Base-by-base conservation (phyloP, 2,888 invertebrate genomes). In the Crepidodera aurea region DNA sequence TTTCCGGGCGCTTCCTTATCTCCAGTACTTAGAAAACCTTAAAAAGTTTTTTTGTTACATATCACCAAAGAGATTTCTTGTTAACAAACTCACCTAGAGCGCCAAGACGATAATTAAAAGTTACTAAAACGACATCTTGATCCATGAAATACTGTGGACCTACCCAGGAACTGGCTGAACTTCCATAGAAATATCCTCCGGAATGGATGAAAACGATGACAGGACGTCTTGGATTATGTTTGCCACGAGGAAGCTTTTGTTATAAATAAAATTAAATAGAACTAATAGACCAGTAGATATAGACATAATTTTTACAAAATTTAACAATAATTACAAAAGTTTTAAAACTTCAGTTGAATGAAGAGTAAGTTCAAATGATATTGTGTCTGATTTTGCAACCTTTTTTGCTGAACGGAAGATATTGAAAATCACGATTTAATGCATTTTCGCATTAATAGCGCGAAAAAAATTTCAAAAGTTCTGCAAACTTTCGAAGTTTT, bases 171-270 rank as follows among this genome's bases (percentile, higher is more conserved):
- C 88, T 90, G 68, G 86, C 85, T 0, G 85, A 88, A 0, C 88
- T 86, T 18, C 82, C 80, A 0, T 82, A 81, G 74, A 88, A 87
- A 77, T 87, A 90, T 10, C 84, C 88, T 0, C 90, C 90, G 0
- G 87, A 84, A 78, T 90, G 90, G 62, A 91, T 84, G 77, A 83
- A 88, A 0, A 90, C 84, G 4, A 91, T 80, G 1, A 91, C 90
- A 0, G 91, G 88, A 8, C 81, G 71, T 65, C 80, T 81, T 2
- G 75, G 73, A 53, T 73, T 74, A 16, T 75, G 72, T 5, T 46
- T 68, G 0, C 69, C 73, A 67, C 73, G 74, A 7, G 80, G 79
- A 12, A 80, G 61, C 80, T 81, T 8, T 3, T 22, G 22, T 46
- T n/a, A 1, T 1, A 2, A 16, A 4, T 6, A 42, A 42, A 16